phyloP scores from a whole-genome alignment of 2,888 invertebrate genomes.

The Xylophagus ater region DNA sequence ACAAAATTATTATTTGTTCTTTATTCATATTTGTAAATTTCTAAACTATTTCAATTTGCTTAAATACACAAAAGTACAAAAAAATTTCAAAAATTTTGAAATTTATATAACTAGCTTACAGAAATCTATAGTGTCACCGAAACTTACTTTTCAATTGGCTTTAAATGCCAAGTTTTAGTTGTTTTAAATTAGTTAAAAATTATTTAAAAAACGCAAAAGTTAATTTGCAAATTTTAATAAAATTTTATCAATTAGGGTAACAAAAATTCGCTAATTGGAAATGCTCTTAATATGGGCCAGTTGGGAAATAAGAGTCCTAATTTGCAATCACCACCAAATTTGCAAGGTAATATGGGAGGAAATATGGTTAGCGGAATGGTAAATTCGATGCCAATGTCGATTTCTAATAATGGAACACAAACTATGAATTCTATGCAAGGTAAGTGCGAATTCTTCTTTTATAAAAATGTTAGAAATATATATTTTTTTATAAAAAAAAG shows the following conservation, averaged over 20 bases:
- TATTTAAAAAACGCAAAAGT: too few species aligned
- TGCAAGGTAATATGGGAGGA: constrained; percentile 66
- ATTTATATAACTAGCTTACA: too few species aligned
- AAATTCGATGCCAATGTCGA: constrained; percentile 58
- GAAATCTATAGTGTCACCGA: too few species aligned
- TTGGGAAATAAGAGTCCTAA: constrained; percentile 74
- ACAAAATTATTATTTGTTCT: too few species aligned
- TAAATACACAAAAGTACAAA: too few species aligned
- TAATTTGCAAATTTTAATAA: not conserved
- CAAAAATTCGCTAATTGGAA: constrained; percentile 37
- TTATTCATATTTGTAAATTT: too few species aligned
- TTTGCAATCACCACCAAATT: constrained; percentile 75
- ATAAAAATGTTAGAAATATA: too few species aligned
- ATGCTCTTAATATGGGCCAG: constrained; percentile 61
- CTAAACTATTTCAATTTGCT: too few species aligned
- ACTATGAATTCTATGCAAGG: constrained; percentile 64
- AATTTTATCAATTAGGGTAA: constrained; percentile 25
- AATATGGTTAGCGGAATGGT: constrained; percentile 52
- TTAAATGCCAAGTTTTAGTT: too few species aligned
- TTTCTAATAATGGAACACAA: constrained; percentile 65
- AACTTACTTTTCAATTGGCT: too few species aligned
- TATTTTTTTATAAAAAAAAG: not conserved
- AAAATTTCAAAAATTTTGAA: too few species aligned
- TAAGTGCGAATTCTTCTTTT: constrained; percentile 28
- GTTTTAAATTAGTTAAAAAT: too few species aligned